These are phyloP conservation scores for Orchestes rusci DNA, from an alignment of 2,888 invertebrate species.

Conservation along the genomic window DNA sequence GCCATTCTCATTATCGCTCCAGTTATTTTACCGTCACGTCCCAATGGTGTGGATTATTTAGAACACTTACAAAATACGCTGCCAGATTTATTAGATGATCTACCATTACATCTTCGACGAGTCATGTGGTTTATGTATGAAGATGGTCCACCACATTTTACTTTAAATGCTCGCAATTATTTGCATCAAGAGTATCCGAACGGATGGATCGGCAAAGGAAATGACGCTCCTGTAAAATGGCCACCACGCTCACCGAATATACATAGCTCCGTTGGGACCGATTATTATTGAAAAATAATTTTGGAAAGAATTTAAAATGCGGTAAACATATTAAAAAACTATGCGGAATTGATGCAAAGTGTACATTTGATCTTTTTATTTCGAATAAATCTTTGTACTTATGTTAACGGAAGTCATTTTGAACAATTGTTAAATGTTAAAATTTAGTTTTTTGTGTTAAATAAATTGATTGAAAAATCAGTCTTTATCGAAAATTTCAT, in stretches of 20 bases:
- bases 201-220: too few species aligned
- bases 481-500: not conserved
- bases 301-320: conserved; percentile 2
- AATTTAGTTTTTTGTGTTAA: too few species aligned
- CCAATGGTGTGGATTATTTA: conserved; percentile 3
- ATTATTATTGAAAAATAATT: not conserved
- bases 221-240: too few species aligned
- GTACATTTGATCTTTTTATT: not conserved
- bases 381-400: not conserved
- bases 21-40: conserved; percentile 1
- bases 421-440: not conserved
- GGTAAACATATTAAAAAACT: not conserved
- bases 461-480: too few species aligned
- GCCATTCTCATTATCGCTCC: conserved; percentile 1
- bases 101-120: conserved; percentile 4
- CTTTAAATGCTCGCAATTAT: too few species aligned
- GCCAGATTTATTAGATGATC: conserved; percentile 5
- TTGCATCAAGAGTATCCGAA: too few species aligned
- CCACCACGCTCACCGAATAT: too few species aligned
- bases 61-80: not conserved
- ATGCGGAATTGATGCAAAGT: conserved; percentile 1
- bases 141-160: not conserved
- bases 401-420: not conserved
- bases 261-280: too few species aligned
- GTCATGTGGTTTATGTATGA: conserved; percentile 4